Evolutionary conservation across 2,113 vertebrate genomes (phyloP), one percentile per base, ranked within the genome.

Genomic region (Muntiacus reevesi): DNA sequence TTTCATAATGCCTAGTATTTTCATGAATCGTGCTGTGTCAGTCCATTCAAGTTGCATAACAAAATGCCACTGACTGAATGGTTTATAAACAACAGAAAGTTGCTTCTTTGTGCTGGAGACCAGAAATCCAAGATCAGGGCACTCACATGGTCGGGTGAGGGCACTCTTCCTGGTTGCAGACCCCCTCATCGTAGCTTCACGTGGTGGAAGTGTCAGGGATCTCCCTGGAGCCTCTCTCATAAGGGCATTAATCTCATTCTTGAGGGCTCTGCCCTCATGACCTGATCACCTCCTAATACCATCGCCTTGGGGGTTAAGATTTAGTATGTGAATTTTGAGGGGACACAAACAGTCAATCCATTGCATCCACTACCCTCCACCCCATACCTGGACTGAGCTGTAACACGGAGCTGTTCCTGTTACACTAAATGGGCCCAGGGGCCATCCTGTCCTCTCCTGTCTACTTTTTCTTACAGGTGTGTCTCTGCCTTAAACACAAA

Each of bases 101-200:
- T 85, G 64, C 19, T 10, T 55, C 57, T 57, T 57, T 7, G 11
- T 14, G 78, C 88, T 23, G 45, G 55, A 62, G 67, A 11, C 28
- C 2, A 1, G 7, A 79, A n/a, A 21, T 28, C 47, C 10, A 14
- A 64, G 81, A 52, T 52, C 55, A 55, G 64, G 27, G 64, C 52
- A 27, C 54, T 4, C 1, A 0, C 13, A 0, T 3, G 27, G 45
- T 43, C 0, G 1, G 6, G 33, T 6, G 54, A 52, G 54, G 43
- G 27, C 25, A 6, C 16, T 12, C 33, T 9, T 52, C 54, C 30
- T 5, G 54, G n/a, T 1, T 59, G n/a, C 21, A 11, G 28, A 21
- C 54, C 23, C 43, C 28, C 30, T 43, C 12, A 6, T 36, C 1
- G 0, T 67, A 40, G 6, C 62, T 54, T 84, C 45, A 7, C 5